Base-by-base conservation (phyloP, 1,140 invertebrate genomes). In the Eurosta solidaginis region DNA sequence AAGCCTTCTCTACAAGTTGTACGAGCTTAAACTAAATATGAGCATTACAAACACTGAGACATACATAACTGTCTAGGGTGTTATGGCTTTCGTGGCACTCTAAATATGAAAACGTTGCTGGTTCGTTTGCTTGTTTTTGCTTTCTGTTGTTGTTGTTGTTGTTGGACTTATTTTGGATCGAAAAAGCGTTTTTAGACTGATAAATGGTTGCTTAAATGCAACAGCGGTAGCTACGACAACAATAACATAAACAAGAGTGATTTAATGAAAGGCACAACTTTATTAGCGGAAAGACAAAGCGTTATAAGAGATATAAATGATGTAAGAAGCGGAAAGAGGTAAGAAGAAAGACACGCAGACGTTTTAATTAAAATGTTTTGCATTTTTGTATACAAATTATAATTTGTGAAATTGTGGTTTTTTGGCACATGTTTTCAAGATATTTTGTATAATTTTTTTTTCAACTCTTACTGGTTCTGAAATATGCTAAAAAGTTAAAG, bases 211-310 rank as follows among this genome's bases (percentile, higher is more conserved):
- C 59, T 68, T 68, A 68, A 68, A 68, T 68, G 59, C 59, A 40
- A 20, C 59, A 68, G 59, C 59, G 59, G 59, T 40, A 40, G 59
- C 59, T 4, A 20, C 36, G 10, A 40, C 3, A 40, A 20, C 33
- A 68, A 25, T 25, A 25, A 27, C 29, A 68, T 68, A 40, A 68
- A 40, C 12, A 42, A 36, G 33, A n/a, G 59, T 40, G 59, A 68
- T 68, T 68, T 68, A 68, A 68, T 68, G 59, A 68, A 68, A 33
- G 59, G 7, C 17, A 68, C 59, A 68, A 68, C 59, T 68, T 68
- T 33, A 68, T 68, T 68, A 68, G 27, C n/a, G 33, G 2, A 47
- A 12, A 47, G 45, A 3, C 1, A n/a, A n/a, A n/a, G n/a, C 9
- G 2, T 3, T 14, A 68, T 7, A 17, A 40, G 20, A 17, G 59